Percentiles rank a stretch among this genome's conserved stretches.
These are phyloP conservation scores for Phataginus tetradactyla DNA, from an alignment of 2,797 vertebrate species.

Conservation along the genomic window DNA sequence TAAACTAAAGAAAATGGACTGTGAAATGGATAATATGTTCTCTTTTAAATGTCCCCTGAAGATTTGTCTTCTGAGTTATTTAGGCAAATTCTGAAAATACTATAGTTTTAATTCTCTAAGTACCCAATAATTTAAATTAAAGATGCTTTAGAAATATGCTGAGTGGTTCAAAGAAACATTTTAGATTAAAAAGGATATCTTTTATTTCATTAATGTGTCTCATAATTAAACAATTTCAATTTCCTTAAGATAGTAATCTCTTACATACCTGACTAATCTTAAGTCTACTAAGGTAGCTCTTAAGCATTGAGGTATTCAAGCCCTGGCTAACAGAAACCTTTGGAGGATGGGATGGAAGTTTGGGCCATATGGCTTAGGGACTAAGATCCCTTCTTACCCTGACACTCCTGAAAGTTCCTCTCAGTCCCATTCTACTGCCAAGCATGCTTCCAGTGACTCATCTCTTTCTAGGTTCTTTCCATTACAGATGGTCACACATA, in stretches of 20 bases:
- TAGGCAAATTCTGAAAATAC: slow-evolving; percentile 31
- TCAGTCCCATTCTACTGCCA: background rate
- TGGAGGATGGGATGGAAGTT: slow-evolving; percentile 9
- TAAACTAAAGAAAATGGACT: slow-evolving; percentile 36
- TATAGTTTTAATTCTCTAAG: slow-evolving; percentile 51
- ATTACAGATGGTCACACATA: slow-evolving; percentile 7
- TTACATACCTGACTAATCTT: background rate
- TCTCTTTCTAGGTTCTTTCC: slow-evolving; percentile 38
- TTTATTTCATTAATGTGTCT: slow-evolving; percentile 2
- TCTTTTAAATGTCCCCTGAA: background rate
- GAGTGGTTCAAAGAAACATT: slow-evolving; percentile 2
- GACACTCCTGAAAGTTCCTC: background rate
- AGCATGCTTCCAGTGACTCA: background rate
- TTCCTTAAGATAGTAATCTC: slow-evolving; percentile 28
- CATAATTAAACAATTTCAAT: slow-evolving; percentile 52
- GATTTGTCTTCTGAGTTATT: slow-evolving; percentile 26
- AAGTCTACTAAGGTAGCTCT: background rate
- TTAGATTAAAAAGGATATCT: slow-evolving; percentile 32
- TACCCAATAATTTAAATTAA: slow-evolving; percentile 24
- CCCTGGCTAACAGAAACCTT: background rate
- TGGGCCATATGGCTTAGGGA: background rate
- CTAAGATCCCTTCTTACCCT: background rate
- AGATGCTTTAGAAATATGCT: slow-evolving; percentile 48
- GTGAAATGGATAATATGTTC: background rate
- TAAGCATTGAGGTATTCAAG: slow-evolving; percentile 24